A percentile compares a stretch with the other conserved stretches of the same genome.
These are phyloP conservation scores for Agrochola lychnidis DNA, from an alignment of 2,888 invertebrate genomes.

Conservation along the genomic window DNA sequence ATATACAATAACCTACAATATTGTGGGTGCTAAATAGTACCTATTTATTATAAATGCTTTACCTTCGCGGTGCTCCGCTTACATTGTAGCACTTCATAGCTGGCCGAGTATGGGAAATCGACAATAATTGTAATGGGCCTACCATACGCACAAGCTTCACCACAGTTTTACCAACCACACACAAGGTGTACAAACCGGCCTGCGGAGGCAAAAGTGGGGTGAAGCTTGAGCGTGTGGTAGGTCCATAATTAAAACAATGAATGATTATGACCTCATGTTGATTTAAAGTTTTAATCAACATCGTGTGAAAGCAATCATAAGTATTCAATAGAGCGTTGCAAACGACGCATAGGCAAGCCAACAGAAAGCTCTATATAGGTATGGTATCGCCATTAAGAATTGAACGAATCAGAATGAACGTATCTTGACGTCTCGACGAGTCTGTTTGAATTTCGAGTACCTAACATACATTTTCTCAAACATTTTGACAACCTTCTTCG, in stretches of 20 bases:
- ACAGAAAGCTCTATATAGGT: neutral
- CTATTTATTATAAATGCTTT: too few species aligned
- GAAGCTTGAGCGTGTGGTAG: too few species aligned
- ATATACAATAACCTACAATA: neutral
- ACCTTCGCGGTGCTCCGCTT: too few species aligned
- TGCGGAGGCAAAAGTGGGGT: too few species aligned
- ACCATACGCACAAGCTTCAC: too few species aligned
- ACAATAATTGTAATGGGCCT: neutral
- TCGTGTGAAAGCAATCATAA: neutral
- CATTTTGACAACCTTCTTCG: too few species aligned
- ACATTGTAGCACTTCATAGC: neutral
- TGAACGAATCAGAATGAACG: too few species aligned
- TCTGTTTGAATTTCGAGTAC: neutral
- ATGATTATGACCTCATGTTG: neutral
- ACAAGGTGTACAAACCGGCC: too few species aligned
- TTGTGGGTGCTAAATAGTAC: neutral
- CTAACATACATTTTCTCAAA: too few species aligned
- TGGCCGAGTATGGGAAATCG: neutral
- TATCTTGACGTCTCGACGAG: neutral
- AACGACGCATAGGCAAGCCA: neutral
- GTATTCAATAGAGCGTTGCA: neutral
- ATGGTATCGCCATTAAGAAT: too few species aligned
- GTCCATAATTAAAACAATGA: too few species aligned
- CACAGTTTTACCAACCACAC: too few species aligned
- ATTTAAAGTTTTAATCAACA: constrained; percentile 3